These are phyloP conservation scores for Charadrius vociferus DNA, from an alignment of 2,113 vertebrate species.

Conservation along the genomic window DNA sequence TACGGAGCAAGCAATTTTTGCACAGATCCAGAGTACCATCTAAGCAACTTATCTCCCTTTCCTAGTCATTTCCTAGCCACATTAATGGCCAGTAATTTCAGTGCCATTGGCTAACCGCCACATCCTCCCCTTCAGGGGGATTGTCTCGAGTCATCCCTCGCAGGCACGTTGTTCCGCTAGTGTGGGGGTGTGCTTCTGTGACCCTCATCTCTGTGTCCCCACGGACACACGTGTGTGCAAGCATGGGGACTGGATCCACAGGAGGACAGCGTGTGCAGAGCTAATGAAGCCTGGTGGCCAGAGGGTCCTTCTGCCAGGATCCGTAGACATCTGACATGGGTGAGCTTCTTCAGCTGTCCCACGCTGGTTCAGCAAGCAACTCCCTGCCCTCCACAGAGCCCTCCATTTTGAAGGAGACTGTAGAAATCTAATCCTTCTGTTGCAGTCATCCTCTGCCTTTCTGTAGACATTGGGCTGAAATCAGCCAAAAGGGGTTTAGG, in stretches of 20 bases:
- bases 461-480: background rate
- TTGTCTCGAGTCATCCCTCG: background rate
- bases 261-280: background rate
- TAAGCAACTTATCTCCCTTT: background rate
- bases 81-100: background rate
- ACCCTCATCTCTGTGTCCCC: background rate
- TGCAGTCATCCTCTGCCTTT: background rate
- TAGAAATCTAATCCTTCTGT: background rate
- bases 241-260: background rate
- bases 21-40: background rate
- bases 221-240: fast-evolving
- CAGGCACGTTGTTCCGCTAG: background rate
- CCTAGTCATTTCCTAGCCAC: background rate
- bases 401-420: background rate
- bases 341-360: background rate
- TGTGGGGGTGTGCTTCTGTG: background rate
- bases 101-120: background rate
- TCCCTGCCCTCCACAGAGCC: background rate
- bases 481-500: background rate
- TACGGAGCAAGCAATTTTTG: background rate
- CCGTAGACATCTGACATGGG: background rate
- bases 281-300: background rate
- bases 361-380: background rate
- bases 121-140: background rate
- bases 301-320: background rate